Conservation (phyloP, 2,797 vertebrate genomes). For the Sebastes trivittatus region DNA sequence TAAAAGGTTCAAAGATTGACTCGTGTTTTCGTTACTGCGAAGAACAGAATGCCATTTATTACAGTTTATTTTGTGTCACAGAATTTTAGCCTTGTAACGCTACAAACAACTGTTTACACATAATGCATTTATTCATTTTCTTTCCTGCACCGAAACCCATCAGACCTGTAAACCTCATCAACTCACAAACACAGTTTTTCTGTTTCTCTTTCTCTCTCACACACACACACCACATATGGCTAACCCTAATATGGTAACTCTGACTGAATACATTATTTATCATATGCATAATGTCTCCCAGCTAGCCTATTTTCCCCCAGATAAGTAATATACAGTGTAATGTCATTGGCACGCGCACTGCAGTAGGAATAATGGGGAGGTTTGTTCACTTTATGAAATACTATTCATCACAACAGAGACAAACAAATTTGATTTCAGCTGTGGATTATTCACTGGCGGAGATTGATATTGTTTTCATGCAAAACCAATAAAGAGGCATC, state of each 20-base stretch:
- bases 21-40: neutral
- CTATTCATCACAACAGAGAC: constrained; percentile 82
- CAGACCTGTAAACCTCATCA: constrained; percentile 23
- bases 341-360: constrained; percentile 64
- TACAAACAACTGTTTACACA: constrained; percentile 10
- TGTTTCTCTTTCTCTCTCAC: neutral
- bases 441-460: constrained; percentile 75
- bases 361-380: constrained; percentile 75
- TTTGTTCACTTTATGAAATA: constrained; percentile 82
- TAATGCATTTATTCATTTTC: constrained; percentile 60
- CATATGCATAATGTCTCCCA: constrained; percentile 75
- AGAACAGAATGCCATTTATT: neutral
- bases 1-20: neutral
- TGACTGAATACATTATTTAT: constrained; percentile 81
- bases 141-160: constrained; percentile 29
- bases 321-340: constrained; percentile 80
- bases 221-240: constrained; percentile 54
- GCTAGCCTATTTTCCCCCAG: constrained; percentile 72
- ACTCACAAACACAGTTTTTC: neutral
- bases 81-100: neutral
- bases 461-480: constrained; percentile 78
- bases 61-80: neutral
- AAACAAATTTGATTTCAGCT: constrained; percentile 78
- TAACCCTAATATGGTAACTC: constrained; percentile 75
- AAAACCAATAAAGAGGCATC: constrained; percentile 74